Percentiles rank a stretch among this genome's conserved stretches.
phyloP scores from a whole-genome alignment of 2,113 vertebrate species.

The human region DNA sequence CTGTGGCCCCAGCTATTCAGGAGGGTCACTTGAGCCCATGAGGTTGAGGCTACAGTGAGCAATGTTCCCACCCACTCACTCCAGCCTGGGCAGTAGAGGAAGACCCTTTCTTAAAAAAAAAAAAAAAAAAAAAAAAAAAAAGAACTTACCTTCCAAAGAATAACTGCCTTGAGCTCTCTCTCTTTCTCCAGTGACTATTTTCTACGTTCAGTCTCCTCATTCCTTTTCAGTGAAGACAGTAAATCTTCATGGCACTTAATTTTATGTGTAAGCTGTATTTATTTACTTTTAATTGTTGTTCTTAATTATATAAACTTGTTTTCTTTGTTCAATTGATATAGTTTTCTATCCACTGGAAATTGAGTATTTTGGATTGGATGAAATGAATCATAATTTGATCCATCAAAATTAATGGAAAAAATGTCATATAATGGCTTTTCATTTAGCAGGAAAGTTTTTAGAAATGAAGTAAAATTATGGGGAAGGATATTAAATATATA shows the following conservation, averaged over 20 bases:
- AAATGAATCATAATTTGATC: not conserved
- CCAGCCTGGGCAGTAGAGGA: no score
- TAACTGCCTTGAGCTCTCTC: not conserved
- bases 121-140: no score
- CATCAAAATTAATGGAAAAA: not conserved
- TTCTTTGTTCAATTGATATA: not conserved
- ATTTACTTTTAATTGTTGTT: not conserved
- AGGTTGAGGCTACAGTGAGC: no score
- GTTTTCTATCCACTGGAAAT: not conserved
- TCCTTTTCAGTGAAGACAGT: not conserved
- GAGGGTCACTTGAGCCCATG: no score
- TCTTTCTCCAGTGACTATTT: not conserved
- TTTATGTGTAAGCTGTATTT: not conserved
- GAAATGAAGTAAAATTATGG: not conserved
- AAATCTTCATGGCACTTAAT: not conserved
- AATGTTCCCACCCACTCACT: no score
- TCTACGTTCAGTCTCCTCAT: not conserved
- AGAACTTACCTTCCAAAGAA: not conserved
- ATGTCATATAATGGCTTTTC: not conserved
- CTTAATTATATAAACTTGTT: not conserved
- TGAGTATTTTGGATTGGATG: not conserved
- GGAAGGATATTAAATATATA: not conserved
- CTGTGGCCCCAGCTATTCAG: no score
- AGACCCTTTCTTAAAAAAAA: no score
- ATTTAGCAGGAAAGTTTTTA: not conserved